Base-by-base conservation (phyloP, 2,888 invertebrate species). In the Gordius sp. region DNA sequence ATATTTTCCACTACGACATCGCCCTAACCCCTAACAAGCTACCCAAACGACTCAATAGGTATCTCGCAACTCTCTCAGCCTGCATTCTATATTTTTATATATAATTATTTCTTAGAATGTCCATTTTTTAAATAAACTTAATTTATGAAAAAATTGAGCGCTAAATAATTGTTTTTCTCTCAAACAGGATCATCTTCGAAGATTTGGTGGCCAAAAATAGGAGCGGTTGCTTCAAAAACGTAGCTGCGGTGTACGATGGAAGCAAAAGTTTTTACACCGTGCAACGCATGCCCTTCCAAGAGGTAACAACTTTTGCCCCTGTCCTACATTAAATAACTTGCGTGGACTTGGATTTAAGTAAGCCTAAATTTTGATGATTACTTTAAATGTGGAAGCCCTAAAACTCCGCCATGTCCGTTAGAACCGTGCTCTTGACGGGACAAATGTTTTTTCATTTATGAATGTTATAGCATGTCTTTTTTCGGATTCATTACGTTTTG, bases 261-360 rank as follows among this genome's bases (percentile, higher is more conserved):
- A 8, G 20, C 13, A 47, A 47, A 47, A 47, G 20, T 47, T 47
- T 47, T 47, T 47, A 47, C 47, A 47, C 47, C 4, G 47, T 47
- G 20, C 8, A 47, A 47, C 8, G 47, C 4, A n/a, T 47, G 4
- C 47, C 47, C 8, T n/a, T 47, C n/a, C n/a, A n/a, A n/a, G n/a
- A n/a, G n/a, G n/a, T n/a, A n/a, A n/a, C n/a, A n/a, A n/a, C n/a
- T n/a, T n/a, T n/a, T n/a, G n/a, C n/a, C n/a, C n/a, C n/a, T n/a
- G n/a, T n/a, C n/a, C n/a, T n/a, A n/a, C n/a, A n/a, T n/a, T n/a
- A n/a, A n/a, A n/a, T n/a, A n/a, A n/a, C n/a, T n/a, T n/a, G n/a
- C n/a, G n/a, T n/a, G n/a, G n/a, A n/a, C n/a, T n/a, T n/a, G n/a
- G n/a, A n/a, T n/a, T n/a, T n/a, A n/a, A n/a, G n/a, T n/a, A n/a